Conservation (phyloP, 2,113 vertebrate genomes). For the Trachemys scripta region DNA sequence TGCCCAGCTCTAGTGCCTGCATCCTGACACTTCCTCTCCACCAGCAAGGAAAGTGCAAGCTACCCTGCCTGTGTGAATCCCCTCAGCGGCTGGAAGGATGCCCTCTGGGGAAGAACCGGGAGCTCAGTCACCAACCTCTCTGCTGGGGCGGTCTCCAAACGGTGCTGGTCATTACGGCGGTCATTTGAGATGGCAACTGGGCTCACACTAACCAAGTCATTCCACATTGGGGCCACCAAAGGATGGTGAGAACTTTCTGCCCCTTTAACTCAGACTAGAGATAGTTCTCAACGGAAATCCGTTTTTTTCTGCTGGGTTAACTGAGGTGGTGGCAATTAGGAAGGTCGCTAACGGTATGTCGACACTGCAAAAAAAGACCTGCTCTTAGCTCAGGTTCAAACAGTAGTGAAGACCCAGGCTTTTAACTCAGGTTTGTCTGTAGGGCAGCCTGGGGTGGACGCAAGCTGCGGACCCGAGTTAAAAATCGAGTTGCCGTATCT, state of each 20-base stretch:
- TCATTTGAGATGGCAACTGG: not conserved
- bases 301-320: not conserved
- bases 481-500: no score
- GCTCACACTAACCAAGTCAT: not conserved
- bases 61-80: no score
- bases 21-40: not conserved
- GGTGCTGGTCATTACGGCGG: not conserved
- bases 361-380: no score
- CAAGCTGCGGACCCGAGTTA: no score
- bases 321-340: not conserved
- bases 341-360: not conserved
- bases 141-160: not conserved
- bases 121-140: not conserved
- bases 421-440: no score
- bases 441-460: no score
- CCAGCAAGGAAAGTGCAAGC: not conserved
- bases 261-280: not conserved
- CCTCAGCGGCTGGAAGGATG: not conserved
- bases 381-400: no score
- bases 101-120: not conserved
- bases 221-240: not conserved
- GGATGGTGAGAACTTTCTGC: not conserved
- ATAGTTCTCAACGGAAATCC: not conserved
- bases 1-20: not conserved
- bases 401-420: no score